phyloP scores from a whole-genome alignment of 2,113 vertebrate species.

The Nyctereutes procyonoides region DNA sequence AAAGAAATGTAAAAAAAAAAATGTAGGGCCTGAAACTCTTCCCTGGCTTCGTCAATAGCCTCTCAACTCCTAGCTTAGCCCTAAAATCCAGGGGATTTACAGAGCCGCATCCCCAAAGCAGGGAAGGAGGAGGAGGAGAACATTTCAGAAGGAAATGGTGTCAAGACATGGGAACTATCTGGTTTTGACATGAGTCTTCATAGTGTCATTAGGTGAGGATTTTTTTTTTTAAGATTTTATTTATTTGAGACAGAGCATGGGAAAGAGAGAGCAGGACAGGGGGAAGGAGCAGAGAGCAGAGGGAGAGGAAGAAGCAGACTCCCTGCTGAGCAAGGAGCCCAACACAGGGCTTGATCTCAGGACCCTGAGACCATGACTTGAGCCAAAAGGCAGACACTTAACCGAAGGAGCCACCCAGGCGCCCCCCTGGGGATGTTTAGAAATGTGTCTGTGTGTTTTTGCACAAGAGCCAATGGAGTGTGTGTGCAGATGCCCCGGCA shows the following conservation, averaged over 20 bases:
- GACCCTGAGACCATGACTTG: too few species aligned
- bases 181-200: background rate
- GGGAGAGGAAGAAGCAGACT: too few species aligned
- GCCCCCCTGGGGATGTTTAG: background rate
- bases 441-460: background rate
- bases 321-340: too few species aligned
- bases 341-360: too few species aligned
- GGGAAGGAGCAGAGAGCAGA: too few species aligned
- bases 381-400: too few species aligned
- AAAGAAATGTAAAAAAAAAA: too few species aligned
- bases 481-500: rapidly evolving
- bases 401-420: too few species aligned
- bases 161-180: background rate
- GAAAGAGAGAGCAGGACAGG: too few species aligned
- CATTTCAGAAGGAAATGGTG: background rate
- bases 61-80: background rate
- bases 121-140: background rate
- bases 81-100: rapidly evolving
- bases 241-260: too few species aligned
- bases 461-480: rapidly evolving
- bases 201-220: too few species aligned
- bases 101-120: background rate
- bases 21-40: background rate
- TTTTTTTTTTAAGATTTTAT: too few species aligned
- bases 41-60: background rate